Evolutionary conservation across 2,888 invertebrate genomes (phyloP), one percentile per base, ranked within the genome.

Genomic region (Meganola albula): DNA sequence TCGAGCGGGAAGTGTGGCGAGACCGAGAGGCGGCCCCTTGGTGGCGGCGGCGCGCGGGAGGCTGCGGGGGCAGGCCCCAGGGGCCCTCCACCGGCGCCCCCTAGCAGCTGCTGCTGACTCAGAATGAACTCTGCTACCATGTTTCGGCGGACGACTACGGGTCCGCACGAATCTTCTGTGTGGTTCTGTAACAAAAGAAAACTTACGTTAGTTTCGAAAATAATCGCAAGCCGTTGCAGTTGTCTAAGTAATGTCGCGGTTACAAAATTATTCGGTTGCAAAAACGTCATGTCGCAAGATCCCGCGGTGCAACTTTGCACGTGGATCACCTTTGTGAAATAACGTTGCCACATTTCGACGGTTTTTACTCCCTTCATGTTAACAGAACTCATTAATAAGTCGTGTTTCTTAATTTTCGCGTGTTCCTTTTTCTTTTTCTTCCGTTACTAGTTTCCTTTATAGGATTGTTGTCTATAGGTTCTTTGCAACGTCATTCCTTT

Each of bases 111-210:
- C 60, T 90, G 91, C 74, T 90, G 92, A 67, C 93, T 92, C 74
- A 92, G 88, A 68, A 93, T 92, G 79, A 93, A 92, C 88, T 94
- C 93, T 79, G 93, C 94, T 83, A 94, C 93, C 92, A 94, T 93
- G 89, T 92, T 93, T 87, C 90, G 91, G 80, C 90, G 90, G 82
- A 83, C 83, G 58, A 66, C 64, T 53, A 64, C 65, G 33, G 73
- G 82, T 70, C 86, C 86, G 86, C 82, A 75, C 74, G 74, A 71
- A 66, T 80, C 79, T 53, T 80, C 79, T 56, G 57, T 62, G 74
- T 79, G 74, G 66, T 70, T 79, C 87, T 87, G 82, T 41, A 86
- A 86, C 80, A 79, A 86, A 44, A 57, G 53, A 57, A 72, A 69
- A 33, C 32, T 62, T 53, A 72, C 64, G 62, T 83, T 60, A 82